A percentile compares a stretch with the other conserved stretches of the same genome.
Evolutionary conservation across 2,888 invertebrate genomes (phyloP).

Genomic region (Sphaerophoria taeniata): DNA sequence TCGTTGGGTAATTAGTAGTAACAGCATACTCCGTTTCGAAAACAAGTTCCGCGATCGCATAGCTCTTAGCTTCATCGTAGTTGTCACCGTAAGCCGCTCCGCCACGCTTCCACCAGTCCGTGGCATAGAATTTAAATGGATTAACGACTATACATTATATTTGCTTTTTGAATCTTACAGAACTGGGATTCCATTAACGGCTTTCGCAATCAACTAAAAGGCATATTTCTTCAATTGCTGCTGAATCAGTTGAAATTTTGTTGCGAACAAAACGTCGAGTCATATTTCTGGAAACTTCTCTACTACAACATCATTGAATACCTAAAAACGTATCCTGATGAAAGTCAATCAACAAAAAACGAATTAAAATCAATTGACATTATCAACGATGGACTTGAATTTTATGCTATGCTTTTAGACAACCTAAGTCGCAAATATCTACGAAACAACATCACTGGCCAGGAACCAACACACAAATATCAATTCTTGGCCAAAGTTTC

Average conservation of each 20-base stretch:
- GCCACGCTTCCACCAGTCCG: too few species aligned
- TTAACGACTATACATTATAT: background rate
- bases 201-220: conserved; percentile 86
- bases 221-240: conserved; percentile 87
- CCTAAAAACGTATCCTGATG: conserved; percentile 85
- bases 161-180: conserved; percentile 75
- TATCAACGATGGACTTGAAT: conserved; percentile 91
- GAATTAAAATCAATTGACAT: conserved; percentile 85
- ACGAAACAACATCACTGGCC: conserved; percentile 43
- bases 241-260: conserved; percentile 93
- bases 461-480: conserved; percentile 84
- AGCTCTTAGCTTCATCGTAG: too few species aligned
- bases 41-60: too few species aligned
- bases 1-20: too few species aligned
- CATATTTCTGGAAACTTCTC: conserved; percentile 95
- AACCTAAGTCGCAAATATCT: conserved; percentile 90
- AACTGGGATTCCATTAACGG: conserved; percentile 88
- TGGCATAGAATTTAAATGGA: too few species aligned
- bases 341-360: conserved; percentile 86
- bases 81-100: too few species aligned
- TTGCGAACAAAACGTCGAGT: conserved; percentile 93
- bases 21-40: too few species aligned
- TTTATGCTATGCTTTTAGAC: conserved; percentile 90
- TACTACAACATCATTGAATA: conserved; percentile 95
- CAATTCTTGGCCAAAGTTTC: conserved; percentile 91